These are phyloP conservation scores for Tiaroga cobitis DNA, from an alignment of 2,797 vertebrate species.

Conservation along the genomic window DNA sequence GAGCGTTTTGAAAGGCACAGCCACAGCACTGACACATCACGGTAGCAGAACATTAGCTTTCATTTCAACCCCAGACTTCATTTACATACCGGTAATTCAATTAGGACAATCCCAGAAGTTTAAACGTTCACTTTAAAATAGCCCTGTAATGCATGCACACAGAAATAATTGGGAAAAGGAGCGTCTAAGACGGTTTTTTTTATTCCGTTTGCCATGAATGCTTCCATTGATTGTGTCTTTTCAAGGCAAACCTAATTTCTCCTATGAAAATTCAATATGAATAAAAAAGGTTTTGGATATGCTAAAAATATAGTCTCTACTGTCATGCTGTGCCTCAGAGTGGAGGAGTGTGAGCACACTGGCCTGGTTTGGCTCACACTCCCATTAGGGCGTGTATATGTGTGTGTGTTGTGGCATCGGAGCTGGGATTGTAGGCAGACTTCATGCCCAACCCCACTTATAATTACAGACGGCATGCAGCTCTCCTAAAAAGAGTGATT, in stretches of 20 bases:
- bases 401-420: constrained; percentile 72
- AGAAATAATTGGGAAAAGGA: constrained; percentile 25
- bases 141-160: not conserved
- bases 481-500: constrained; percentile 70
- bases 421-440: constrained; percentile 68
- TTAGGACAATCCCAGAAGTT: constrained; percentile 24
- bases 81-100: constrained; percentile 47
- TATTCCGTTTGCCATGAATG: constrained; percentile 35
- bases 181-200: not conserved
- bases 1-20: not conserved
- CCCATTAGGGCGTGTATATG: constrained; percentile 63
- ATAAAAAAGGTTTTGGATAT: constrained; percentile 52
- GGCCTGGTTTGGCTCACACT: constrained; percentile 65
- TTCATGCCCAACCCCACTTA: constrained; percentile 75
- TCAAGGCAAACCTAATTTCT: constrained; percentile 53
- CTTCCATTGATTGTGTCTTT: constrained; percentile 52
- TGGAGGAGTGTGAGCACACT: constrained; percentile 52
- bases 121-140: not conserved
- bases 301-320: constrained; percentile 51
- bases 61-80: constrained; percentile 27
- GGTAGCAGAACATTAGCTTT: constrained; percentile 44
- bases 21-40: not conserved
- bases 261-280: constrained; percentile 43
- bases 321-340: constrained; percentile 50
- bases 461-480: constrained; percentile 83